Evolutionary conservation across 2,113 vertebrate species (phyloP), one percentile per base, ranked within the genome.

Genomic region (Paradoxurus hermaphroditus): DNA sequence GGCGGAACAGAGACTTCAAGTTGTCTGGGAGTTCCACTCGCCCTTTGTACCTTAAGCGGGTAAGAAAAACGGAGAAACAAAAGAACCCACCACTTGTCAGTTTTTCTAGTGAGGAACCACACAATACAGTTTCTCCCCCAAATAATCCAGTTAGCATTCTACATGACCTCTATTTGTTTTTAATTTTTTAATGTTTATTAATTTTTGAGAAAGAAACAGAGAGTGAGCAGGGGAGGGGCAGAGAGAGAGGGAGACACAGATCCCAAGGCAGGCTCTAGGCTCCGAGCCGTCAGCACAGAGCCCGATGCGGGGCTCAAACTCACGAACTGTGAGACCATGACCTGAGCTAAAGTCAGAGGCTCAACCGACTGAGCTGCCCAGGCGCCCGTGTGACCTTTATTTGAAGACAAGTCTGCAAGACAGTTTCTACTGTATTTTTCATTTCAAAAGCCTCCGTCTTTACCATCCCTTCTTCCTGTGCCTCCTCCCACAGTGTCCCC

Each of bases 21-120:
- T 98, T 98, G 68, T 97, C 97, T 73, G 99, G 98, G 36, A 99
- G 98, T 31, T 98, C 98, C 16, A 98, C 97, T 27, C 97, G 97
- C 27, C 98, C 98, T 96, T 91, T 95, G 15, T 97, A 98, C 21
- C 98, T 99, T 86, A 56, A 67, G 75, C 51, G 81, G n/a, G 78
- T 31, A 46, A 96, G 63, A 81, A 94, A 98, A 92, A 85, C 29
- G 97, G 65, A 72, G n/a, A 81, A 34, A 41, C 23, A 90, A 59
- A 9, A 59, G 23, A 23, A 2, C 8, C 56, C 16, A 75, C 15
- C 5, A 41, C 13, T 51, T 86, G 77, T 67, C 21, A 73, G 41
- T 41, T 65, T 89, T 96, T 56, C 91, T 85, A 36, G 94, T 31
- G 10, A 83, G 12, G 21, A 49, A 56, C 19, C 19, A 70, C 39